Evolutionary conservation across 1,140 invertebrate genomes (phyloP), one percentile per base, ranked within the genome.

Genomic region (Globodera rostochiensis): DNA sequence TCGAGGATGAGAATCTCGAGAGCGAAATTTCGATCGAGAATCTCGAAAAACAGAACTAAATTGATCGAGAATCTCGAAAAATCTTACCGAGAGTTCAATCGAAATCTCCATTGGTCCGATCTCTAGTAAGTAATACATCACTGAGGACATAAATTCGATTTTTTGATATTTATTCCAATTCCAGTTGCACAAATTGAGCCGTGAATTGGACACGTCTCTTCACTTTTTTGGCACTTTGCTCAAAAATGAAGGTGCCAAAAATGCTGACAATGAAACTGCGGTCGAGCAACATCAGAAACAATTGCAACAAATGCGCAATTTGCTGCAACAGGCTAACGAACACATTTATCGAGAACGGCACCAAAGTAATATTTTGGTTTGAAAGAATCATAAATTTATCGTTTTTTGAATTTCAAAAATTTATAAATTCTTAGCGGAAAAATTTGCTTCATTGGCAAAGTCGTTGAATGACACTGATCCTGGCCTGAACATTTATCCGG

Each of bases 151-250:
- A n/a, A n/a, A n/a, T n/a, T n/a, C n/a, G n/a, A n/a, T n/a, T n/a
- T n/a, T n/a, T n/a, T 25, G 25, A 25, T 36, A 36, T 36, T 36
- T 36, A 21, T 15, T 19, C 7, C 0, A 36, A 6, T 79, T 77
- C 0, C 7, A 83, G 82, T 36, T 88, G 53, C 73, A 82, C 49
- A 88, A 83, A 66, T 90, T 90, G 66, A 80, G 73, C 25, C 66
- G 81, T 19, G 88, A 89, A 46, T 70, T 89, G 0, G 87, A 89
- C 77, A 80, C 71, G 2, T 87, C 84, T 2, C 82, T 89, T 25
- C 78, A 88, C 78, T 81, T 86, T 19, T 69, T 89, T 25, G 64
- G 71, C 19, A 80, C 77, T 73, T 86, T 25, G 77, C 83, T 77
- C 66, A 53, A 9, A 85, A 85, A 73, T 36, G 75, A 69, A 79